Evolutionary conservation across 2,797 vertebrate genomes (phyloP), one percentile per base, ranked within the genome.

Genomic region (Diceros bicornis): DNA sequence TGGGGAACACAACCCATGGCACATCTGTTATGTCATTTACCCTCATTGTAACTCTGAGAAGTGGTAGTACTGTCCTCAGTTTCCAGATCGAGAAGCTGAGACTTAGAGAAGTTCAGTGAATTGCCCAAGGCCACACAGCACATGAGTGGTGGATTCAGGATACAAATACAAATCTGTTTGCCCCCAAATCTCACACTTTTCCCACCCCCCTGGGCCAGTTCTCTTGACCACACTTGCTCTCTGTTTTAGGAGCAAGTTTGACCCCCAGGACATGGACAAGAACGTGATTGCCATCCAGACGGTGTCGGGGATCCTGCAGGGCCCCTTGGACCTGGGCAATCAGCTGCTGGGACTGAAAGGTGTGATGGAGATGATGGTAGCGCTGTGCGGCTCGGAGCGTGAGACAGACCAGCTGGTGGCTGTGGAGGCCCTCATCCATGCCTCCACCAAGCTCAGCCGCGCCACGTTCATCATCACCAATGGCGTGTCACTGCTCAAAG

Each of bases 281-380:
- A 99, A 99, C 6, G 99, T 99, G 85, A 99, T 99, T 1, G 99
- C 99, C 47, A 99, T 99, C 98, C 99, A 99, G 98, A 98, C 98
- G 0, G 99, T 99, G 96, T 99, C 99, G 18, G 99, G 99, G 1
- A 96, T 99, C 94, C 99, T 99, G 96, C 99, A 99, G 98, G 99
- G 99, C 23, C 99, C 99, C 1, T 99, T 99, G n/a, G 99, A 99
- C 16, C 99, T 99, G 4, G 99, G 99, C 44, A 99, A 99, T 83
- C 98, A 99, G 75, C 98, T 99, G 27, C 99, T 99, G 25, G 99
- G 99, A 83, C 98, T 98, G 94, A 99, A 99, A 97, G 99, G 99
- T 0, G 99, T 99, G 92, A 99, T 99, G 99, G 99, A 99, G 98
- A 99, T 99, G 99, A 99, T 99, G 99, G 99, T 99, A n/a, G 99